Evolutionary conservation across 1,140 invertebrate genomes (phyloP), one percentile per base, ranked within the genome.

Genomic region (Leptonema lineaticorne): DNA sequence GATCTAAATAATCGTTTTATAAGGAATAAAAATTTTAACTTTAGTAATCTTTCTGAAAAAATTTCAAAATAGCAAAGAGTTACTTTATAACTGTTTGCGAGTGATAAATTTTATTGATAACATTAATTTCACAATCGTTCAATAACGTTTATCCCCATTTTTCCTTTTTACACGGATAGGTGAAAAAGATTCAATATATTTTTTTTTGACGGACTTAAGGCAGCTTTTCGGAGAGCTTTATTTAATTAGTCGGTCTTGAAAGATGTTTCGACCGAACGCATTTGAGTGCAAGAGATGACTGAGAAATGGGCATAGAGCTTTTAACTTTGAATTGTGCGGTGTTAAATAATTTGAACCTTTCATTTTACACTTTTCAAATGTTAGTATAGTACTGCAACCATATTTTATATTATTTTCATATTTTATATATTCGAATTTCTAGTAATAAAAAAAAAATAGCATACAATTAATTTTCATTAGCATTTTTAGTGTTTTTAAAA

Each of bases 281-380:
- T 53, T 53, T 14, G 50, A 41, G 37, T 41, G 37, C 37, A 41
- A 41, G 37, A 53, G 11, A 53, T 22, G 50, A 16, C 9, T 14
- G 50, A 53, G 37, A 53, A 48, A 53, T n/a, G n/a, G n/a, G n/a
- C n/a, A n/a, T 22, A 53, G 11, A 18, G 50, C 24, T 20, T 53
- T 45, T 22, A 53, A 53, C 20, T 11, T 24, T 53, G 24, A 53
- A 53, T 22, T 26, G n/a, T n/a, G 50, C 20, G 18, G 50, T 53
- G 50, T 53, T 53, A 53, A 53, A 53, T 53, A 53, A 53, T 53
- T 53, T 53, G 50, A 53, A 53, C 50, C 50, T 24, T 53, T 53
- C 27, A 26, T 20, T 53, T 53, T 4, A n/a, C 3, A 11, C n/a
- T 53, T 53, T 22, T 53, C 20, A 26, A 26, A 11, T 24, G 50